phyloP scores from a whole-genome alignment of 2,888 invertebrate species.

The Pseudococcus longispinus region DNA sequence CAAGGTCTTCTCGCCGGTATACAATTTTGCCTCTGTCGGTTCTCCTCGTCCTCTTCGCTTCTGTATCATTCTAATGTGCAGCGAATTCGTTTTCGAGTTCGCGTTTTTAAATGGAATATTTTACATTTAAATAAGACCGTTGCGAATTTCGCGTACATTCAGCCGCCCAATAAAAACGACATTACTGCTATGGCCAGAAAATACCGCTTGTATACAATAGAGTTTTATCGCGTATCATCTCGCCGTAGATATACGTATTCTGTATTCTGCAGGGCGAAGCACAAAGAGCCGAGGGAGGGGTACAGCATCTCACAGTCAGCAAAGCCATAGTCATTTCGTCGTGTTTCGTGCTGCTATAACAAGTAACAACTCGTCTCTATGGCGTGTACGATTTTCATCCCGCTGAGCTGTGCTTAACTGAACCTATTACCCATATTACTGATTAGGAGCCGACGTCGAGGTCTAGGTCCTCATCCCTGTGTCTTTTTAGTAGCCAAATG shows the following conservation, averaged over 20 bases:
- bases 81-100: not conserved
- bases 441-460: not conserved
- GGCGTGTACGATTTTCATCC: not conserved
- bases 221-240: not conserved
- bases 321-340: not conserved
- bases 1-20: constrained; percentile 24
- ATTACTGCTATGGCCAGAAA: not conserved
- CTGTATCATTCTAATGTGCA: not conserved
- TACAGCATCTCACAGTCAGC: not conserved
- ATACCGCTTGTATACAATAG: not conserved
- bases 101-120: constrained; percentile 17
- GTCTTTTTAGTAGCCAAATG: not conserved
- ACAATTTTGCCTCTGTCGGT: not conserved
- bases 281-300: not conserved
- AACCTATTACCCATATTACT: not conserved
- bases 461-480: not conserved
- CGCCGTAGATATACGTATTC: not conserved
- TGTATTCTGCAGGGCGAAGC: not conserved
- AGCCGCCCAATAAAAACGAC: not conserved
- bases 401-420: not conserved
- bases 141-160: not conserved
- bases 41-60: not conserved
- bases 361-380: not conserved
- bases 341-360: not conserved
- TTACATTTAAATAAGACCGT: constrained; percentile 29